Percentiles rank a stretch among this genome's conserved stretches.
phyloP scores from a whole-genome alignment of 2,113 vertebrate genomes.

The Parotia lawesii region DNA sequence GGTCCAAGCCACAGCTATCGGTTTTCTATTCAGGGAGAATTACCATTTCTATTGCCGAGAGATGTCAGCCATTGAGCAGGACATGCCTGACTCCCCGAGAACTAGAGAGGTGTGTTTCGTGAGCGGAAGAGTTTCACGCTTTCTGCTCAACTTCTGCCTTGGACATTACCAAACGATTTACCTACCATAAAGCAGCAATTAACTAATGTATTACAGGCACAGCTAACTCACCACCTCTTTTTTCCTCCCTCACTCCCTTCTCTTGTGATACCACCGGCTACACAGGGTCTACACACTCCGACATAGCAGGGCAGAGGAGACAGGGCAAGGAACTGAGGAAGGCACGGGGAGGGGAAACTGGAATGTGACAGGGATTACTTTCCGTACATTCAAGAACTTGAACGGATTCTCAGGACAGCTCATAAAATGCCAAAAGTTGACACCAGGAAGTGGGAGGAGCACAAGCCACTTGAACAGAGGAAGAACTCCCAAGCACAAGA shows the following conservation, averaged over 20 bases:
- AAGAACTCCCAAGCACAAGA: not conserved
- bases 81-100: not conserved
- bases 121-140: not conserved
- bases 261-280: not conserved
- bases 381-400: not conserved
- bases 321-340: not conserved
- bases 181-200: not conserved
- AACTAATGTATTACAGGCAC: not conserved
- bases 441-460: fast-evolving
- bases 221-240: not conserved
- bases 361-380: not conserved
- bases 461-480: not conserved
- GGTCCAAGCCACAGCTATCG: not conserved
- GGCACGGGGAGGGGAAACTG: not conserved
- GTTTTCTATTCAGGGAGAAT: not conserved
- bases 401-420: not conserved
- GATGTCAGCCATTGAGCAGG: not conserved
- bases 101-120: not conserved
- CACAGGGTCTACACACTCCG: no score
- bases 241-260: not conserved
- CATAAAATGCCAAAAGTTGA: not conserved
- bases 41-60: not conserved
- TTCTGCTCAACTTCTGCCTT: not conserved
- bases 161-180: not conserved
- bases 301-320: not conserved